Conservation (phyloP, 1,140 invertebrate genomes). For the Calephelis virginiensis region DNA sequence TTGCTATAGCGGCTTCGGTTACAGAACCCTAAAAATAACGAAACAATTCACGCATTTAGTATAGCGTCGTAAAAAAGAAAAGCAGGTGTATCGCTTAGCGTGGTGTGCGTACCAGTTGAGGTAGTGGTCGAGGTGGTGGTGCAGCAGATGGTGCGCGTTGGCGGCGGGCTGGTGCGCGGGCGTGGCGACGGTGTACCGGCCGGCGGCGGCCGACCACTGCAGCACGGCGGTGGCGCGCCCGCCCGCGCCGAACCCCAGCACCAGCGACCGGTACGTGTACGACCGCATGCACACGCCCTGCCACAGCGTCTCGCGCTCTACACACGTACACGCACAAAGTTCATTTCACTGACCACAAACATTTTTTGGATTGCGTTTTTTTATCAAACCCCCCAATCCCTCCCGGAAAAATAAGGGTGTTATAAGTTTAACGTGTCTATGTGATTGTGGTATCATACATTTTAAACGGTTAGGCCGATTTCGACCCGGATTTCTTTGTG, state of each 20-base stretch:
- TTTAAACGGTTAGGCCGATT: too few species aligned
- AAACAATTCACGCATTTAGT: background rate
- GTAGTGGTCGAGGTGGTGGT: slow-evolving; percentile 72
- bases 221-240: slow-evolving; percentile 67
- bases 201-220: slow-evolving; percentile 57
- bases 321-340: background rate
- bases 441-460: too few species aligned
- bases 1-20: too few species aligned
- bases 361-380: too few species aligned
- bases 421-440: too few species aligned
- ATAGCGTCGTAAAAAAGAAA: background rate
- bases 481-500: too few species aligned
- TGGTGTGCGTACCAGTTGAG: slow-evolving; percentile 54
- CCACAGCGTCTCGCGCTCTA: slow-evolving; percentile 69
- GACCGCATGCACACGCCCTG: slow-evolving; percentile 70
- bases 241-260: slow-evolving; percentile 63
- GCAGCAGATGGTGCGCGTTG: slow-evolving; percentile 73
- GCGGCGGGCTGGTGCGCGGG: slow-evolving; percentile 72
- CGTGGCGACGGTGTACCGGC: slow-evolving; percentile 66
- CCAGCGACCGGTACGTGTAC: slow-evolving; percentile 73
- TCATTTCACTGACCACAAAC: too few species aligned
- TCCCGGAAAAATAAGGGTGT: too few species aligned
- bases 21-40: too few species aligned
- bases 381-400: too few species aligned
- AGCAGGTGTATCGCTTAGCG: background rate